These are phyloP conservation scores for Dendropsophus ebraccatus DNA, from an alignment of 2,113 vertebrate species.

Conservation along the genomic window DNA sequence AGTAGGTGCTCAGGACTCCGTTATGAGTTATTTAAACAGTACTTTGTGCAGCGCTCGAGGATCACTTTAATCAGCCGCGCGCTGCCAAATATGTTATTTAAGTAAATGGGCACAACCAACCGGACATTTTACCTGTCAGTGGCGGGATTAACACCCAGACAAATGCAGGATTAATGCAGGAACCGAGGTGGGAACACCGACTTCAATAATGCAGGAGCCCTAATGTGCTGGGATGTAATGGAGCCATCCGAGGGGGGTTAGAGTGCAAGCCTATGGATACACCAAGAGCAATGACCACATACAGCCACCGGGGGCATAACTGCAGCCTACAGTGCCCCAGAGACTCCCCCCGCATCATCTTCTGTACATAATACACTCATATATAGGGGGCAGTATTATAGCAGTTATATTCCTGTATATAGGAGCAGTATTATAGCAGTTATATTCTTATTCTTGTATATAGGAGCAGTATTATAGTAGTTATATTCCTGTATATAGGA, in stretches of 20 bases:
- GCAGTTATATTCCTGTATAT: too few species aligned
- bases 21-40: constrained; percentile 52
- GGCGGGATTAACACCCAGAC: constrained; percentile 27
- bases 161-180: too few species aligned
- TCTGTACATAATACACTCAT: too few species aligned
- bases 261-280: neutral
- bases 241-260: neutral
- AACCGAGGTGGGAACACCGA: neutral
- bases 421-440: too few species aligned
- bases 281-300: neutral
- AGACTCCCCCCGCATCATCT: too few species aligned
- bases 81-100: constrained; percentile 51
- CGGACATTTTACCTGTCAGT: constrained; percentile 49
- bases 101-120: constrained; percentile 46
- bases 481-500: too few species aligned
- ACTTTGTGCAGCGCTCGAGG: neutral
- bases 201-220: constrained; percentile 39
- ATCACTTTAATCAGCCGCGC: constrained; percentile 34
- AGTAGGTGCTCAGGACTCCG: constrained; percentile 36
- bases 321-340: too few species aligned
- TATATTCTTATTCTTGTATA: too few species aligned
- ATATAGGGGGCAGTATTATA: too few species aligned
- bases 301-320: neutral
- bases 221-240: neutral
- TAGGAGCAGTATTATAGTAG: too few species aligned